Base-by-base conservation (phyloP, 1,140 invertebrate species). In the Hesperophylax magnus region DNA sequence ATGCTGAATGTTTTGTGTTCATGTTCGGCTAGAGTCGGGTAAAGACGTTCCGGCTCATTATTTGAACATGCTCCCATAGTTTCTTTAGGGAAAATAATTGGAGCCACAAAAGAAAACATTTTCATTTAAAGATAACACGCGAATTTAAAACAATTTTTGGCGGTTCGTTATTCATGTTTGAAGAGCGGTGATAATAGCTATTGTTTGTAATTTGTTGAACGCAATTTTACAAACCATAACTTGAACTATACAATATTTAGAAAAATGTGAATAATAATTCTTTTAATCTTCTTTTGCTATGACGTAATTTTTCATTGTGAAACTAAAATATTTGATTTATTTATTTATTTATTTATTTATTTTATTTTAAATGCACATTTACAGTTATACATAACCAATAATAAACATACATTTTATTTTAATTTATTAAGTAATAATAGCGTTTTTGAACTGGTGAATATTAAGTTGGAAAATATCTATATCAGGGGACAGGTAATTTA, bases 1-100 rank as follows among this genome's bases (percentile, higher is more conserved):
- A 75, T 58, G 31, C 71, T 53, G 22, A 58, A 47, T 52, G 67
- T 52, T 71, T 52, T 20, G 31, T 52, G 34, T 53, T 52, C 34
- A 47, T 31, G 63, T 67, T 65, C 18, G 60, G 22, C 60, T 24
- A 17, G 54, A 63, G 54, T 22, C 60, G 22, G 34, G 63, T 39
- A 67, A 39, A 67, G n/a, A 47, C 14, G 65, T 39, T 18, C 39
- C 67, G 67, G 15, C 67, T 71, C 67, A 71, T 71, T 71, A 71
- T 24, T 18, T 3, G n/a, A 27, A 52, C 67, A 71, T 18, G 22
- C 39, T 53, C 47, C 47, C 1, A 71, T 47, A 71, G 61, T 65
- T 65, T 65, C 61, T 31, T 65, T 14, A n/a, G 67, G 58, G 17
- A 24, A 67, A 71, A 71, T 52, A 47, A n/a, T 71, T 18, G 31